Conservation (phyloP, 2,113 vertebrate genomes). For the Entomyzon cyanotis region DNA sequence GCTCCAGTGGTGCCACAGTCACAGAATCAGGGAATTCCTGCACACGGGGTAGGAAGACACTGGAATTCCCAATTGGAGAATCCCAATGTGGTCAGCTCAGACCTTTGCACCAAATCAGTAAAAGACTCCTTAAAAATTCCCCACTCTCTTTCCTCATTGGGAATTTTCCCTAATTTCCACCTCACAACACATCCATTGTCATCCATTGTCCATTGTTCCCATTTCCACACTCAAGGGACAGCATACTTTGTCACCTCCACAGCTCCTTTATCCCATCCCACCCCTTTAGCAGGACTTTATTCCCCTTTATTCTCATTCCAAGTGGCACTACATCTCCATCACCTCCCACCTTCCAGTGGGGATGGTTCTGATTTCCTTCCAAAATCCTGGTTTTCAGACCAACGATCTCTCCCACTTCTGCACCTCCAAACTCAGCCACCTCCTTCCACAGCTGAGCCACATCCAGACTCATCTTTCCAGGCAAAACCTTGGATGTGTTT, state of each 20-base stretch:
- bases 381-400: background rate
- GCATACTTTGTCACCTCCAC: background rate
- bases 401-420: background rate
- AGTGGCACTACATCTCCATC: background rate
- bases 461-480: background rate
- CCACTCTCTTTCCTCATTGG: rapidly evolving
- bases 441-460: background rate
- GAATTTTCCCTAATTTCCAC: background rate
- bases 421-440: background rate
- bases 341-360: background rate
- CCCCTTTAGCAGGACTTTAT: too few relatives aligned
- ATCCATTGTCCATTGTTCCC: background rate
- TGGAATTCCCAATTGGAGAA: rapidly evolving
- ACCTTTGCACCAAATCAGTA: background rate
- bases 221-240: background rate
- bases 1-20: background rate
- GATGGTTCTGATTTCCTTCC: background rate
- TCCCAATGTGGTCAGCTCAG: background rate
- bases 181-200: background rate
- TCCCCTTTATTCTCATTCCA: too few relatives aligned
- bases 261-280: background rate
- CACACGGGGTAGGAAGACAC: background rate
- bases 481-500: rapidly evolving
- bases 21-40: background rate
- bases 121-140: background rate